A percentile compares a stretch with the other conserved stretches of the same genome.
Conservation (phyloP, 2,113 vertebrate genomes). For the Noturus placidus region DNA sequence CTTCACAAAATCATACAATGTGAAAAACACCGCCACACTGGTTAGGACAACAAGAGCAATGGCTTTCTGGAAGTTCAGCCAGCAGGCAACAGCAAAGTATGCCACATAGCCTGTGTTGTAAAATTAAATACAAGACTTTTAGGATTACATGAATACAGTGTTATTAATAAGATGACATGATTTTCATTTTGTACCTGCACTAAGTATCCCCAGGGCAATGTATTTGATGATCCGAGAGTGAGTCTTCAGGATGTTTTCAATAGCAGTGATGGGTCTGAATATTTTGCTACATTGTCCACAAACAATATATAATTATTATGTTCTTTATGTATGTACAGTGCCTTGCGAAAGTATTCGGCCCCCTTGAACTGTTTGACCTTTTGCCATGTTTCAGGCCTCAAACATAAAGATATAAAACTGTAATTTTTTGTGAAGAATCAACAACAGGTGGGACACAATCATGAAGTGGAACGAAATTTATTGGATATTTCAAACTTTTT, state of each 20-base stretch:
- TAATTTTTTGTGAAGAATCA: too few relatives aligned
- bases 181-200: slow-evolving; percentile 65
- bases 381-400: too few relatives aligned
- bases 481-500: too few relatives aligned
- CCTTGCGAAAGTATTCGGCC: too few relatives aligned
- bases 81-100: slow-evolving; percentile 85
- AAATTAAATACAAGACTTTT: slow-evolving; percentile 15
- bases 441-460: too few relatives aligned
- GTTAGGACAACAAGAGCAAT: slow-evolving; percentile 82
- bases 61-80: slow-evolving; percentile 82
- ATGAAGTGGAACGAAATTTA: too few relatives aligned
- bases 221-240: slow-evolving; percentile 69
- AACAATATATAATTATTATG: slow-evolving; percentile 14
- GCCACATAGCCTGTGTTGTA: slow-evolving; percentile 77
- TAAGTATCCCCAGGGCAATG: slow-evolving; percentile 62
- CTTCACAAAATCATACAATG: slow-evolving; percentile 71
- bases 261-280: slow-evolving; percentile 59
- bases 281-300: slow-evolving; percentile 62
- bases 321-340: background rate
- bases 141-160: background rate
- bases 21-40: slow-evolving; percentile 67
- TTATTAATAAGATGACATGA: background rate
- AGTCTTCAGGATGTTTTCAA: slow-evolving; percentile 65
- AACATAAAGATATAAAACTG: too few relatives aligned
- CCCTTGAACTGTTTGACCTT: too few relatives aligned